Base-by-base conservation (phyloP, 2,888 invertebrate species). In the Noctua pronuba region DNA sequence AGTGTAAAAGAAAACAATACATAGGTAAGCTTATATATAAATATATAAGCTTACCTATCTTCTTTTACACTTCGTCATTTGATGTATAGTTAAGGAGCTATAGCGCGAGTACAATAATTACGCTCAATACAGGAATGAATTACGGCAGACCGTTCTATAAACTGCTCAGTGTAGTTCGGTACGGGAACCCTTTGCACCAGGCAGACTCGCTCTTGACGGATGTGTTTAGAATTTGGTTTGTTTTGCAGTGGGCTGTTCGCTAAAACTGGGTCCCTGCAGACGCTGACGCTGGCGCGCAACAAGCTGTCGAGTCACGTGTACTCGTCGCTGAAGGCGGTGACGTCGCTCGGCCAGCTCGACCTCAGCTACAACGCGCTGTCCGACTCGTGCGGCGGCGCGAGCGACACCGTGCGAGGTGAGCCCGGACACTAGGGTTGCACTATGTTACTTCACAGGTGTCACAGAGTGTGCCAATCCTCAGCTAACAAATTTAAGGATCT, bases 231-330 rank as follows among this genome's bases (percentile, higher is more conserved):
- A 35, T 35, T 35, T 4, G 62, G 4, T 62, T 21, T 72, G 28
- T 7, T 55, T 69, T 31, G 18, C 85, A 91, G 91, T 31, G 89
- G 85, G 8, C n/a, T 90, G 67, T 90, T 92, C 62, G 66, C 75
- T 73, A 58, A 31, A 7, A 75, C 85, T 70, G 38, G 1, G n/a
- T 18, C 49, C 5, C 82, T 92, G 73, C 60, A 46, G n/a, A 2
- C 10, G 67, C 79, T 92, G 75, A 28, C 68, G 31, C 88, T 92
- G 62, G 65, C 87, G 31, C n/a, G 21, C 44, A 92, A 92, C 85
- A 38, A 28, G 24, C 78, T 92, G 79, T 16, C 70, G 31, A 52
- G 31, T 35, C 67, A 24, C 24, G 84, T 80, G 70, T 83, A 81
- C 46, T 31, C 13, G 21, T 73, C 77, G 62, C 83, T 91, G 67